A percentile compares a stretch with the other conserved stretches of the same genome.
phyloP scores from a whole-genome alignment of 2,797 vertebrate genomes.

The Smutsia temminckii region DNA sequence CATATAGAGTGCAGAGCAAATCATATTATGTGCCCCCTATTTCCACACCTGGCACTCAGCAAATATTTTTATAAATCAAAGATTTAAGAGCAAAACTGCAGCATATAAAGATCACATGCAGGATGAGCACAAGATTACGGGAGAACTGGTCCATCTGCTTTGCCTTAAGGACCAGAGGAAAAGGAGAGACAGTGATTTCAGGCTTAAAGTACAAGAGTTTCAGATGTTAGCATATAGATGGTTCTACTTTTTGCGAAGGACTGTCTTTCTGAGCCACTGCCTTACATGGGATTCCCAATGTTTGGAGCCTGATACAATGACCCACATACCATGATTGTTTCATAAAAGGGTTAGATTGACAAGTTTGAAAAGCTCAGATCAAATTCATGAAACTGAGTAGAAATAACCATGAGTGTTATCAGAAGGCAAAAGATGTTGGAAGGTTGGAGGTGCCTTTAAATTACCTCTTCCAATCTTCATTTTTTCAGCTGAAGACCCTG shows the following conservation, averaged over 20 bases:
- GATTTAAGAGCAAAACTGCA: neutral
- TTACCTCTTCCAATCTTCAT: neutral
- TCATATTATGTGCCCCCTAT: too few species aligned
- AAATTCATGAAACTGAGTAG: constrained; percentile 6
- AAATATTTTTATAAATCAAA: constrained; percentile 18
- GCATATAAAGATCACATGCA: neutral
- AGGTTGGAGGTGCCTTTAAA: neutral
- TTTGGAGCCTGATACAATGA: neutral
- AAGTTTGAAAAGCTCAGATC: neutral
- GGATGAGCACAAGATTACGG: neutral
- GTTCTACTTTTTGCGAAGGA: neutral
- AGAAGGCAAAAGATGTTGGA: neutral
- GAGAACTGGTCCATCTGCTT: neutral
- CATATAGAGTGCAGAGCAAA: neutral
- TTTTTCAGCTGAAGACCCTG: neutral
- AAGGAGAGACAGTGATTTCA: neutral
- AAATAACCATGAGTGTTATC: neutral
- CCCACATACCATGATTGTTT: neutral
- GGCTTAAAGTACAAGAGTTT: neutral
- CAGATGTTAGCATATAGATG: neutral
- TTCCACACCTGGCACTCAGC: neutral
- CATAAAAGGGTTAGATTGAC: neutral
- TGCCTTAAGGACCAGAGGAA: neutral
- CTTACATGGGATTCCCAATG: neutral
- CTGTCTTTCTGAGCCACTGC: neutral